Evolutionary conservation across 2,888 invertebrate genomes (phyloP), one percentile per base, ranked within the genome.

Genomic region (Melinopterus prodromus): DNA sequence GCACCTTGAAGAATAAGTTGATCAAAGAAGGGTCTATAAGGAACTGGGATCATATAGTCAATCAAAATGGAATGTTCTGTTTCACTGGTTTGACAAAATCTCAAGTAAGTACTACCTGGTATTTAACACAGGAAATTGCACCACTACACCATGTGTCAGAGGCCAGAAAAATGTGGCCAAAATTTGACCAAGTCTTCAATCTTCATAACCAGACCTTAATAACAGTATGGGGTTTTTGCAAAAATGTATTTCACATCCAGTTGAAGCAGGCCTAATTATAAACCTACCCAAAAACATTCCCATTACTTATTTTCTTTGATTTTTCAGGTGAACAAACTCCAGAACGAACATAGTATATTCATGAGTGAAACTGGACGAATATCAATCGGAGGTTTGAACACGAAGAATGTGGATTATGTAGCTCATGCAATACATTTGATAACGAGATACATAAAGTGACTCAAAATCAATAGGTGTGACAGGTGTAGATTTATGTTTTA

Each of bases 1-100:
- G 91, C 14, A 90, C 93, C 84, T 92, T 99, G 38, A 93, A 93
- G 82, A 92, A 93, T 0, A 95, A 96, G 87, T 92, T 99, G 84
- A 87, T 94, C 86, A 94, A 95, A 84, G 94, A 95, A 86, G 99
- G 99, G 77, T 98, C 97, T 80, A 90, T 91, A 38, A 92, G 90
- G 78, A 92, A 95, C 87, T 99, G 99, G 99, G 91, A 94, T 79
- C 99, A 99, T 89, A 98, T 99, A 88, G 98, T 97, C 79, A 95
- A 99, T 90, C 99, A 99, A 92, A 99, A 99, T 88, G 99, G 99
- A 88, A 99, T 99, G 99, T 99, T 99, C 92, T 99, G 99, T 89
- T 99, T 93, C 90, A 98, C 99, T 26, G 99, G 99, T 82, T 94
- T 99, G 88, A 96, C 93, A 78, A 93, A 95, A 0, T 92, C 95